Base-by-base conservation (phyloP, 2,113 vertebrate species). In the Rhinoderma darwinii region DNA sequence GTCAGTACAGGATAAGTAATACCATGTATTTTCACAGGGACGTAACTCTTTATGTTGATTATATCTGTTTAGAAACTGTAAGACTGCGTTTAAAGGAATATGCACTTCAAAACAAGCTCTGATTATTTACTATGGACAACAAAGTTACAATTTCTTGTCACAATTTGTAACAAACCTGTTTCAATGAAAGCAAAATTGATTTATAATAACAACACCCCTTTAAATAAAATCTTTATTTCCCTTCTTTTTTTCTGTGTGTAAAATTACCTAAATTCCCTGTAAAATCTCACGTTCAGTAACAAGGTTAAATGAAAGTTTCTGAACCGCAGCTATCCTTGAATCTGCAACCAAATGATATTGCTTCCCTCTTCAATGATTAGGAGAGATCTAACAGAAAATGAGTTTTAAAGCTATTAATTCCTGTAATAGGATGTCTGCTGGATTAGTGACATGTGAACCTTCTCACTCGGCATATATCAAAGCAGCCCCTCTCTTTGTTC, bases 241-340 rank as follows among this genome's bases (percentile, higher is more conserved):
- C 35, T 1, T n/a, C 25, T 39, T 50, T 80, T 43, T 41, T 22
- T 59, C 17, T 43, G 35, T 61, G n/a, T 43, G 35, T 61, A 15
- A 44, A 63, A 66, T 82, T n/a, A 66, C 30, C 30, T 66, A 82
- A 30, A 44, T 66, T 37, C 41, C 20, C 47, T 54, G 51, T 78
- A 82, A 83, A 83, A 83, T 2, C 18, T 59, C 17, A 32, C 51
- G 15, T 39, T 59, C 27, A 1, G 32, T 32, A 51, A 41, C 85
- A 86, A 86, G 85, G 85, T 86, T 81, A 80, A 86, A 86, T 86
- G 32, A 86, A 86, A 86, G 47, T 86, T 86, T 82, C 76, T 86
- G 77, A 86, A 86, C 85, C 63, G 39, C 39, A 22, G 63, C 78
- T 73, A 86, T 86, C 85, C 77, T 81, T 86, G 85, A 86, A 86